Evolutionary conservation across 2,113 vertebrate genomes (phyloP).

Genomic region (Tiliqua scincoides): DNA sequence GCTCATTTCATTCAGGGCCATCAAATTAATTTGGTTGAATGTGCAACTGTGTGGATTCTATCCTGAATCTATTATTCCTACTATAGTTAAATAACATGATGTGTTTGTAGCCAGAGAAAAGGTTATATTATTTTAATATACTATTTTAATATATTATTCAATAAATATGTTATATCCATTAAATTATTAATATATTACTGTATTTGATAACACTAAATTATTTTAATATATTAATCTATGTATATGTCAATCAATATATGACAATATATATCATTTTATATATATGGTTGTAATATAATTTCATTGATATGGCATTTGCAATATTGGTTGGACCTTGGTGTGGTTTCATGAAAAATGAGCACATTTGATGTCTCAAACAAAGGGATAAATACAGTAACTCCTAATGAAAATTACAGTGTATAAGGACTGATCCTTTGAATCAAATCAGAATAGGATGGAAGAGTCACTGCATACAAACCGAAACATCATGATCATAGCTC

Average conservation of each 20-base stretch:
- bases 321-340: background rate
- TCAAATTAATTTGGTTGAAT: conserved; percentile 20
- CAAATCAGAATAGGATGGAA: background rate
- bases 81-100: background rate
- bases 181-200: no score
- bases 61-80: background rate
- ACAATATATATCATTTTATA: no score
- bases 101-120: background rate
- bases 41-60: background rate
- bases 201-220: no score
- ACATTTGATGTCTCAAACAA: background rate
- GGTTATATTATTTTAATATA: background rate
- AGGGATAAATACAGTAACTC: background rate
- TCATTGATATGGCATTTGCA: accelerated
- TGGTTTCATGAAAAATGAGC: background rate
- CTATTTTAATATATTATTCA: no score
- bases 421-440: background rate
- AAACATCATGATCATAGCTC: background rate
- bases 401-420: background rate
- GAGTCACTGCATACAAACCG: background rate
- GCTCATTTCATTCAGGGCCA: background rate
- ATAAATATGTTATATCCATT: no score
- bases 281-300: background rate
- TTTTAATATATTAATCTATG: no score
- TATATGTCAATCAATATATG: no score